A percentile compares a stretch with the other conserved stretches of the same genome.
Conservation (phyloP, 2,888 invertebrate species). For the Epinotia nisella region DNA sequence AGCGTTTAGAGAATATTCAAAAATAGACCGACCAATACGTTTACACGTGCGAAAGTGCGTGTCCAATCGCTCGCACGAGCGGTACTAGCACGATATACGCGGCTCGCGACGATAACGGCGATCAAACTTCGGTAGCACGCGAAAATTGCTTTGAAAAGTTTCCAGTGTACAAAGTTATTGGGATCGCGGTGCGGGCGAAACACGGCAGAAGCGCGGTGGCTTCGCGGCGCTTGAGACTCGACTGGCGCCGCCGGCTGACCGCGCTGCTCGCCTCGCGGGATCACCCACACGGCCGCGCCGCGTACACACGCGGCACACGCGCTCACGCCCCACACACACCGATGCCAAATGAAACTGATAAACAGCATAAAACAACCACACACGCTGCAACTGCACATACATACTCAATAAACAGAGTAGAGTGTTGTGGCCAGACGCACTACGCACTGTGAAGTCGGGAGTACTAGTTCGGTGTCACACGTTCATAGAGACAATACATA, state of each 20-base stretch:
- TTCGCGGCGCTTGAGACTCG: conserved; percentile 75
- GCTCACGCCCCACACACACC: conserved; percentile 56
- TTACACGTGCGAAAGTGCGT: conserved; percentile 69
- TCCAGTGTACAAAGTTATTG: conserved; percentile 82
- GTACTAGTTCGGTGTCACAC: conserved; percentile 35
- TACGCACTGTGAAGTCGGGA: conserved; percentile 52
- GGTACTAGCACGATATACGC: conserved; percentile 60
- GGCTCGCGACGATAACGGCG: conserved; percentile 61
- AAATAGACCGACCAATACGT: conserved; percentile 79
- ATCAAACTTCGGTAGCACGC: conserved; percentile 62
- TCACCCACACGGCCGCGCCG: conserved; percentile 67
- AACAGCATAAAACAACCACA: conserved; percentile 76
- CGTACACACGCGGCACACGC: conserved; percentile 55
- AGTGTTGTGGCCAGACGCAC: conserved; percentile 51
- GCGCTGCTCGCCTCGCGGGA: conserved; percentile 64
- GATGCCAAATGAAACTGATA: conserved; percentile 71
- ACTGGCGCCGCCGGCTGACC: conserved; percentile 71
- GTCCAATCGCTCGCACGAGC: conserved; percentile 60
- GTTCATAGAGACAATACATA: conserved; percentile 53
- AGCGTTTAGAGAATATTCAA: conserved; percentile 83
- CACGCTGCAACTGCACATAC: conserved; percentile 74
- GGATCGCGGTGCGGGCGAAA: conserved; percentile 74
- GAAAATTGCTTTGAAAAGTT: conserved; percentile 79
- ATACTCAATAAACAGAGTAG: conserved; percentile 58
- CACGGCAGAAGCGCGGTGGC: conserved; percentile 72